phyloP scores from a whole-genome alignment of 2,113 vertebrate genomes.

The Plecturocebus donacophilus region DNA sequence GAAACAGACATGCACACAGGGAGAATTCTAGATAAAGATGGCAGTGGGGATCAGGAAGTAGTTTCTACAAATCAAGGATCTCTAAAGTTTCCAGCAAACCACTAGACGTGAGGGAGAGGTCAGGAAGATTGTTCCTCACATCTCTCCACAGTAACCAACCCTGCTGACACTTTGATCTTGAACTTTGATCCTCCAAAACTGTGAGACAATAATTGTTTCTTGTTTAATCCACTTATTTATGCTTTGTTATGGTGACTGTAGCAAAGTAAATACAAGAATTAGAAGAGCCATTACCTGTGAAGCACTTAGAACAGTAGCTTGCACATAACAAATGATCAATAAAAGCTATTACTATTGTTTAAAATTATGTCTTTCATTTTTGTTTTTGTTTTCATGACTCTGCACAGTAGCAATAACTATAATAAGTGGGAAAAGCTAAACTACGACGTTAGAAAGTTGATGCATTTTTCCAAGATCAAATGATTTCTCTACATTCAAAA shows the following conservation, averaged over 20 bases:
- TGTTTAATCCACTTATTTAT: not conserved
- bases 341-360: not conserved
- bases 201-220: not conserved
- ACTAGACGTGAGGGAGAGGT: not conserved
- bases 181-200: not conserved
- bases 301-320: not conserved
- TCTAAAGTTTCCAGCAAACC: too few relatives aligned
- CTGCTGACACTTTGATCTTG: not conserved
- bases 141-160: not conserved
- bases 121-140: not conserved
- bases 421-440: not conserved
- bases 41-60: not conserved
- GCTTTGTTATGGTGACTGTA: not conserved
- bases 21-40: too few relatives aligned
- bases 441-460: not conserved
- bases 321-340: not conserved
- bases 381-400: not conserved
- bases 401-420: not conserved
- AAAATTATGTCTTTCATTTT: not conserved
- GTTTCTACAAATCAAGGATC: not conserved
- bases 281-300: not conserved
- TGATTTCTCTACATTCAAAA: conserved; percentile 6
- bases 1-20: not conserved
- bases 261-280: not conserved
- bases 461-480: not conserved